Percentiles rank a stretch among this genome's conserved stretches.
Conservation (phyloP, 2,797 vertebrate species). For the Bryconaethiops microstoma region DNA sequence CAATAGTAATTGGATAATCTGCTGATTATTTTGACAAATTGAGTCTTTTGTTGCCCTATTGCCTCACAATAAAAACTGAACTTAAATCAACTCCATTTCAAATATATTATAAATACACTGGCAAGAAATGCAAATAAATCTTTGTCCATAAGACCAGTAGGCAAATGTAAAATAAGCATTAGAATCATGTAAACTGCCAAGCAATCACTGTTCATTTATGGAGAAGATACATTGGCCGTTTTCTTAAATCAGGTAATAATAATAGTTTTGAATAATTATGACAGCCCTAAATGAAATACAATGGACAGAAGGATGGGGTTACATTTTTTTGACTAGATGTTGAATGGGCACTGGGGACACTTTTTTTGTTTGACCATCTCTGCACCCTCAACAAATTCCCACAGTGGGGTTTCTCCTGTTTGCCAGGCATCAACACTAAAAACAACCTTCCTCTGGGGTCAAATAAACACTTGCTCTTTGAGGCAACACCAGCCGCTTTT, state of each 20-base stretch:
- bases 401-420: conserved; percentile 51
- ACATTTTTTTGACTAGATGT: conserved; percentile 11
- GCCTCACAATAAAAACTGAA: no score
- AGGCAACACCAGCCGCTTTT: conserved; percentile 60
- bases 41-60: not conserved
- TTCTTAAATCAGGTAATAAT: not conserved
- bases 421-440: conserved; percentile 64
- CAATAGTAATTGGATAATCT: not conserved
- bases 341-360: conserved; percentile 30
- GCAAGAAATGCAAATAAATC: no score
- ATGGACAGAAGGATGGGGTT: not conserved
- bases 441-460: conserved; percentile 66
- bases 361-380: not conserved
- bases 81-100: no score
- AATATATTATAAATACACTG: no score
- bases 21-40: not conserved
- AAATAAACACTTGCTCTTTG: conserved; percentile 60
- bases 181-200: not conserved
- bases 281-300: not conserved
- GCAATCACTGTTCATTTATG: not conserved
- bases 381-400: conserved; percentile 52
- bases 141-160: no score
- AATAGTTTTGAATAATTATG: not conserved
- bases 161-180: not conserved
- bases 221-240: not conserved